Evolutionary conservation across 1,140 invertebrate species (phyloP).

Genomic region (Lutraria rhynchaena): DNA sequence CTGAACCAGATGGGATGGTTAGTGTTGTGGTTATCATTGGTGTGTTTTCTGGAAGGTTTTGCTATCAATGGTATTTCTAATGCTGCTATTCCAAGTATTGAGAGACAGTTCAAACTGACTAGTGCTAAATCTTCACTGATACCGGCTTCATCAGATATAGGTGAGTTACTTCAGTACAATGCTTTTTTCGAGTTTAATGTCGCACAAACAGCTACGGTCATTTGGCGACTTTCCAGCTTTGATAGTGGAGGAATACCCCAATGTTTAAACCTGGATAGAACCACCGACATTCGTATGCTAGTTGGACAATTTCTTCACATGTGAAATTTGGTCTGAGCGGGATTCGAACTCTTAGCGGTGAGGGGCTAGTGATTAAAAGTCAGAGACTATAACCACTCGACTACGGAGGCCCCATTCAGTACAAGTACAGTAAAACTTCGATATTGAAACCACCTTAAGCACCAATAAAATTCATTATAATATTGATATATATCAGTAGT

Average conservation of each 20-base stretch:
- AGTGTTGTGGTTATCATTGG: constrained; percentile 59
- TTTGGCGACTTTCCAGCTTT: no score
- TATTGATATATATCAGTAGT: no score
- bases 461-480: no score
- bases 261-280: no score
- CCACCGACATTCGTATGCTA: no score
- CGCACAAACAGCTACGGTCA: background rate
- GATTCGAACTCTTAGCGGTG: no score
- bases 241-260: no score
- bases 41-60: constrained; percentile 69
- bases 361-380: no score
- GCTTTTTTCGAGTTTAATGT: background rate
- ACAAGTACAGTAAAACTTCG: no score
- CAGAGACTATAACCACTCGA: background rate
- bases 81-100: constrained; percentile 64
- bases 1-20: constrained; percentile 64
- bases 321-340: no score
- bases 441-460: no score
- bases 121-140: constrained; percentile 64
- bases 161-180: background rate
- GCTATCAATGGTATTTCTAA: constrained; percentile 70
- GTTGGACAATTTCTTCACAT: no score
- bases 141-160: constrained; percentile 64
- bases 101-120: constrained; percentile 64
- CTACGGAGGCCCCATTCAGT: background rate